Conservation (phyloP, 2,888 invertebrate species). For the Andrena praecox region DNA sequence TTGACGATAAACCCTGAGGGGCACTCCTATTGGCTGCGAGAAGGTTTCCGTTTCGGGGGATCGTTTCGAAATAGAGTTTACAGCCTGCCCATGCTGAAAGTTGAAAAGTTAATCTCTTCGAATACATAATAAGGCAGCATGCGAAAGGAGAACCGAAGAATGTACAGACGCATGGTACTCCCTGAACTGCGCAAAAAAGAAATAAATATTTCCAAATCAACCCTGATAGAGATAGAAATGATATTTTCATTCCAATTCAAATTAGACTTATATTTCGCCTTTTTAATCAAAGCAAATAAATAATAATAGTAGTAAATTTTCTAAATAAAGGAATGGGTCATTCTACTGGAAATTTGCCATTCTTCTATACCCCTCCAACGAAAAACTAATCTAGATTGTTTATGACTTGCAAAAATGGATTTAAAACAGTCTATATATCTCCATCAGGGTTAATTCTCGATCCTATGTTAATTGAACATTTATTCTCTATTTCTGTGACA, state of each 20-base stretch:
- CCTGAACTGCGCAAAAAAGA: too few relatives aligned
- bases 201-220: too few relatives aligned
- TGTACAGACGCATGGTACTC: not conserved
- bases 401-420: not conserved
- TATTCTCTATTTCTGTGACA: too few relatives aligned
- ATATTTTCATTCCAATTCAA: too few relatives aligned
- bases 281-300: too few relatives aligned
- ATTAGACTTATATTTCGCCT: too few relatives aligned
- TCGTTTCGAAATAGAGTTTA: not conserved
- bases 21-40: not conserved
- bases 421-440: not conserved
- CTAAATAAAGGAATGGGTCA: too few relatives aligned
- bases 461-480: not conserved
- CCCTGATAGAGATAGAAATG: too few relatives aligned
- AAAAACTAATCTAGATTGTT: not conserved
- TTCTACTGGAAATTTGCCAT: not conserved
- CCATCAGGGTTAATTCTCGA: not conserved
- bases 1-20: conserved; percentile 7
- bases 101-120: not conserved
- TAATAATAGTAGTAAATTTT: not conserved
- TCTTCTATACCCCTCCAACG: not conserved
- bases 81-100: not conserved
- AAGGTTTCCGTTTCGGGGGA: not conserved
- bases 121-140: not conserved
- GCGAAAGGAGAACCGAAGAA: not conserved